A percentile compares a stretch with the other conserved stretches of the same genome.
These are phyloP conservation scores for Drosophila takahashii DNA, from an alignment of 1,140 invertebrate species.

Conservation along the genomic window DNA sequence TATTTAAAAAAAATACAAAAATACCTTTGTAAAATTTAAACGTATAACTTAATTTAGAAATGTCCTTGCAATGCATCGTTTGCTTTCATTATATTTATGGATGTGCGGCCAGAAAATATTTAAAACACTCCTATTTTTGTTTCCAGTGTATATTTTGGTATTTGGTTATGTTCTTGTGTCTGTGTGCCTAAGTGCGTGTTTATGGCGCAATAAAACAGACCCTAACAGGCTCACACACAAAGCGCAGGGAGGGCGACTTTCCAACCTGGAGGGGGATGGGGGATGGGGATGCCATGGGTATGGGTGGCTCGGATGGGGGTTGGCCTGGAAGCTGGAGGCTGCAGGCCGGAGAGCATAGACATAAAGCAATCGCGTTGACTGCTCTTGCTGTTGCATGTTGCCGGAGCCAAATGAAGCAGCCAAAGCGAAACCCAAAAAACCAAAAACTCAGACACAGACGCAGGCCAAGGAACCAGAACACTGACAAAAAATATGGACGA, in stretches of 20 bases:
- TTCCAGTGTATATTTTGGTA: conserved; percentile 7
- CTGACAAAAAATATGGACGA: neutral
- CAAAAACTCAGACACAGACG: conserved; percentile 31
- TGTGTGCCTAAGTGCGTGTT: conserved; percentile 78
- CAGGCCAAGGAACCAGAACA: conserved; percentile 13
- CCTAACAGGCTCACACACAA: conserved; percentile 68
- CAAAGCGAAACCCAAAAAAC: conserved; percentile 55
- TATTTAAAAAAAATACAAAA: no score
- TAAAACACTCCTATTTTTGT: neutral
- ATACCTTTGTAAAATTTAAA: no score
- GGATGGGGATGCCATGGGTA: neutral
- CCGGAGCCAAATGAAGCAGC: conserved; percentile 73
- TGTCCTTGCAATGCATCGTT: no score
- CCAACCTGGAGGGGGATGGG: neutral
- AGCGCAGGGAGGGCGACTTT: conserved; percentile 11
- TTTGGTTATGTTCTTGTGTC: conserved; percentile 48
- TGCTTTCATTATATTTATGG: no score
- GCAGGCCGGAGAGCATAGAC: conserved; percentile 25
- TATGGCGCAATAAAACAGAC: conserved; percentile 82
- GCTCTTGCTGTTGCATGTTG: conserved; percentile 60
- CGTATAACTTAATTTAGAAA: neutral
- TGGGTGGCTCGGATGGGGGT: neutral
- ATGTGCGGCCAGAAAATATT: no score
- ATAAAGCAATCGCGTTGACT: conserved; percentile 52
- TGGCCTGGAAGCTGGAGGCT: neutral